Percentiles rank a stretch among this genome's conserved stretches.
phyloP scores from a whole-genome alignment of 2,113 vertebrate genomes.

The Thalassoma bifasciatum region DNA sequence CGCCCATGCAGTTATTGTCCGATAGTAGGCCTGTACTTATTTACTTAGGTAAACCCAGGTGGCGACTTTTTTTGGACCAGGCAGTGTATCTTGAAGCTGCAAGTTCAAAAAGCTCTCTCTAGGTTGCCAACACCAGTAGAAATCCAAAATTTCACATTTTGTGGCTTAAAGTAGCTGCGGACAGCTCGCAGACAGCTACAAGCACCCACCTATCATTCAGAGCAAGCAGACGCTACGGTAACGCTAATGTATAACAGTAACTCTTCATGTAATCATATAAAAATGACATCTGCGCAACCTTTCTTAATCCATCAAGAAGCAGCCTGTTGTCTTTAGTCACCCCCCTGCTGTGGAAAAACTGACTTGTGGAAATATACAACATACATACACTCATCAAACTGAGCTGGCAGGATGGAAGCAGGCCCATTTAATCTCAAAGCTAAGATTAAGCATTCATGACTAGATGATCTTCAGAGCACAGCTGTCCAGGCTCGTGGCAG shows the following conservation, averaged over 20 bases:
- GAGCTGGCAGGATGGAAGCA: slow-evolving; percentile 43
- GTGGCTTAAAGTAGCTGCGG: neutral
- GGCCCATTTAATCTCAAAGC: slow-evolving; percentile 68
- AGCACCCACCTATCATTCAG: neutral
- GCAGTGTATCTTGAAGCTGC: too few species aligned
- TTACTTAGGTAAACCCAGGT: too few species aligned
- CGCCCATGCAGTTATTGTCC: too few species aligned
- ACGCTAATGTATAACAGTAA: neutral
- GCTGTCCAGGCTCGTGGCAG: slow-evolving; percentile 57
- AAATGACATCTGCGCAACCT: too few species aligned
- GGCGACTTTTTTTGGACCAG: too few species aligned
- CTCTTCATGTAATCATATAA: neutral
- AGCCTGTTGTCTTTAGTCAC: slow-evolving; percentile 1
- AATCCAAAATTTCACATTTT: neutral
- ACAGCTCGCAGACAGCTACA: neutral
- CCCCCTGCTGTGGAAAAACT: slow-evolving; percentile 21
- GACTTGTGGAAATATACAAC: slow-evolving; percentile 36
- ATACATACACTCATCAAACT: slow-evolving; percentile 17
- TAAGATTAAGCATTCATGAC: slow-evolving; percentile 69
- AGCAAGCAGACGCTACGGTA: neutral
- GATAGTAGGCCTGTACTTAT: too few species aligned
- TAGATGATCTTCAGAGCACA: slow-evolving; percentile 63
- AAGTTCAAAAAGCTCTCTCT: neutral
- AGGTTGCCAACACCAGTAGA: neutral
- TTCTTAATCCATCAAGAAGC: neutral